A percentile compares a stretch with the other conserved stretches of the same genome.
Conservation (phyloP, 1,140 invertebrate species). For the Pogonomyrmex barbatus region DNA sequence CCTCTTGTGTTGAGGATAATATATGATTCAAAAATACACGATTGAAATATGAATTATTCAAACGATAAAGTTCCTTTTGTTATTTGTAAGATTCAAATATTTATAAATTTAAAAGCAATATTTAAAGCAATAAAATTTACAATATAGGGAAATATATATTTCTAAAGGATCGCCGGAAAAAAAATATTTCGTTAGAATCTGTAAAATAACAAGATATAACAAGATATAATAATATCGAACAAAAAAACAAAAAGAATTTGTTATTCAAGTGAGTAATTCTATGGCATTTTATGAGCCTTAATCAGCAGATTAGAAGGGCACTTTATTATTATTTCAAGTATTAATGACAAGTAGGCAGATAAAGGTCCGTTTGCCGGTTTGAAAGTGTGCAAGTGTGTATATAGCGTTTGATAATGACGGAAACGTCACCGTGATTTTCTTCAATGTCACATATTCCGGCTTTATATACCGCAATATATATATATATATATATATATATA, state of each 20-base stretch:
- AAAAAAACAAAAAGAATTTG: not conserved
- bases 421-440: constrained; percentile 25
- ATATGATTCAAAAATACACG: not conserved
- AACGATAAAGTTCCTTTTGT: not conserved
- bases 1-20: not conserved
- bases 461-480: not conserved
- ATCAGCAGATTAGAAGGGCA: not conserved
- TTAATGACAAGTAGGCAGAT: constrained; percentile 4
- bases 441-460: not conserved
- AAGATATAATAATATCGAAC: not conserved
- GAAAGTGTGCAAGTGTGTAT: not conserved
- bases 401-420: not conserved
- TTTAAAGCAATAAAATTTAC: not conserved
- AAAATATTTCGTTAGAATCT: not conserved
- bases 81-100: not conserved
- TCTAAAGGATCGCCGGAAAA: not conserved
- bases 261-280: not conserved
- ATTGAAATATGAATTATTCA: not conserved
- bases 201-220: not conserved
- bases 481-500: no score
- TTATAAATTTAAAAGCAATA: not conserved
- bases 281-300: not conserved
- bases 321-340: not conserved
- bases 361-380: not conserved
- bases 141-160: not conserved